Evolutionary conservation across 2,113 vertebrate genomes (phyloP).

Genomic region (Athene noctua): DNA sequence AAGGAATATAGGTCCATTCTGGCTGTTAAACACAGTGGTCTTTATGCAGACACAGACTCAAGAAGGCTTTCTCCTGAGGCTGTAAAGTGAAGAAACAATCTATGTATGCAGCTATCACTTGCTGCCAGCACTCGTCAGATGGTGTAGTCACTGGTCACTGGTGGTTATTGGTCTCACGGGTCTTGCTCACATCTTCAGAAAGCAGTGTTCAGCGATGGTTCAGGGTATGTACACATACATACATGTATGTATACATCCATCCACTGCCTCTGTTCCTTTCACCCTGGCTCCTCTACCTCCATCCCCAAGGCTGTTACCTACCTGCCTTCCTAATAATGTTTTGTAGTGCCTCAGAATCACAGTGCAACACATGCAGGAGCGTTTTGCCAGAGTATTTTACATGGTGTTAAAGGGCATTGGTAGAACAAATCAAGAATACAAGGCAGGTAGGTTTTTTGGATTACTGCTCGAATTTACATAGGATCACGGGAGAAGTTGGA

Average conservation of each 20-base stretch:
- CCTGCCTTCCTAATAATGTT: background rate
- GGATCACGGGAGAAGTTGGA: background rate
- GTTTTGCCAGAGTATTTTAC: background rate
- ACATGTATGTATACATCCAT: too few relatives aligned
- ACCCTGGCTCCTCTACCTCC: background rate
- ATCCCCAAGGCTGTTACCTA: background rate
- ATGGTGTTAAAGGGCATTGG: background rate
- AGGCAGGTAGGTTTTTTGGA: background rate
- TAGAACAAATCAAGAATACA: background rate
- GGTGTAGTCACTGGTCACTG: background rate
- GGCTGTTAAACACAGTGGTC: background rate
- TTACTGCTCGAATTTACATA: background rate
- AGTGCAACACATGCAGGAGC: background rate
- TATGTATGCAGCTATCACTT: background rate
- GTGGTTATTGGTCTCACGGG: background rate
- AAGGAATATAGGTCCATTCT: background rate
- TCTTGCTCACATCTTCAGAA: background rate
- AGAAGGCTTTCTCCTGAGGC: background rate
- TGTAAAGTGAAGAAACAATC: background rate
- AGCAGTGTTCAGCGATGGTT: background rate
- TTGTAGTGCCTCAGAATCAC: background rate
- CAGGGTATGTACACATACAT: too few relatives aligned
- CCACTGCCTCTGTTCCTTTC: background rate
- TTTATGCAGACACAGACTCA: fast-evolving
- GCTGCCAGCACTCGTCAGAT: background rate